Evolutionary conservation across 2,888 invertebrate species (phyloP), one percentile per base, ranked within the genome.

Genomic region (Tenthredo distinguenda): DNA sequence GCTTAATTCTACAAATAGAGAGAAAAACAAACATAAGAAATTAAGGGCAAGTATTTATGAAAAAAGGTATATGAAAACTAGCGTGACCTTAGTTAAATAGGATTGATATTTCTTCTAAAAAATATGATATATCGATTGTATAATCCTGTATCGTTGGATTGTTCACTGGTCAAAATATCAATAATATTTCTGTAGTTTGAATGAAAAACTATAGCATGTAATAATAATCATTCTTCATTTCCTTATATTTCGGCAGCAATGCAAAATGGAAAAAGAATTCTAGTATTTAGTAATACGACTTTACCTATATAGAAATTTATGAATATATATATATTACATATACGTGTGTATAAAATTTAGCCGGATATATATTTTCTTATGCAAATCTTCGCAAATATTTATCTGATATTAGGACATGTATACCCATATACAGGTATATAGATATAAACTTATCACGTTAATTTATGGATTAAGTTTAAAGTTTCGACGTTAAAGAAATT

Each of bases 361-460:
- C n/a, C 7, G 55, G n/a, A 62, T 62, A 31, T 62, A 62, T 62
- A 62, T 62, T 62, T 62, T 62, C 62, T 31, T 62, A 62, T 62
- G 26, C 4, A 62, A 62, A 26, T 62, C 26, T 26, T 62, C 4
- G 62, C 21, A 62, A 62, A 62, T 62, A 26, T 62, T 62, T 26
- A 62, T 62, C 26, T 62, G 9, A 62, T 26, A 21, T 26, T 26
- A 62, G 21, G 26, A 62, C 26, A 10, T 26, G 21, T 62, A 21
- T 26, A 62, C 5, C 21, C 21, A 21, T 10, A 62, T 21, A 26
- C 0, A 10, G 9, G 7, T 9, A 26, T 10, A 26, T 62, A 62
- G 26, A 62, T 62, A 26, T 62, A 50, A 50, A 50, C n/a, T 50
- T 18, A n/a, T 50, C 18, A 50, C 55, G n/a, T 7, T n/a, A n/a